Percentiles rank a stretch among this genome's conserved stretches.
These are phyloP conservation scores for Diacarnus erythraeanus DNA, from an alignment of 37 sponge, comb jelly and placozoan genomes.

Conservation along the genomic window DNA sequence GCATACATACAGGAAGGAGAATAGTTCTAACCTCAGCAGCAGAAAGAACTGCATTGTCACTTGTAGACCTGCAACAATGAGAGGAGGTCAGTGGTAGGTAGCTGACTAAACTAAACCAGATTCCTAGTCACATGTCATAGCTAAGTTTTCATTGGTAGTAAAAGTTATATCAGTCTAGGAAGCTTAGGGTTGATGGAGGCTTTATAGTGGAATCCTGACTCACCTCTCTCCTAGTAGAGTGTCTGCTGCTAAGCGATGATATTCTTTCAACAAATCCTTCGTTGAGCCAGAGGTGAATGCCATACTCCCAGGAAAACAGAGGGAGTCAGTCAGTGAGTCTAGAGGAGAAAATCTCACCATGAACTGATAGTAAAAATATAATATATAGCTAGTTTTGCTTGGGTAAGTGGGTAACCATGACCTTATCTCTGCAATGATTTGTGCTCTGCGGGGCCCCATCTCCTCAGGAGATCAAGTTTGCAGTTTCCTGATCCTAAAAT, in stretches of 20 bases:
- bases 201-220: too few species aligned
- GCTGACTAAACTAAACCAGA: too few species aligned
- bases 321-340: too few species aligned
- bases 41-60: neutral
- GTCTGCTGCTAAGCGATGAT: conserved; percentile 62
- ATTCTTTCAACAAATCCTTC: conserved; percentile 46
- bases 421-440: too few species aligned
- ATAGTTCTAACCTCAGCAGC: conserved; percentile 4
- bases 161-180: neutral
- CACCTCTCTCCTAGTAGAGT: conserved; percentile 42
- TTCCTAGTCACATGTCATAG: neutral
- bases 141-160: neutral
- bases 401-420: too few species aligned
- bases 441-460: too few species aligned
- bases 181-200: neutral
- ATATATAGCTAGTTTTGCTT: too few species aligned
- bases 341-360: too few species aligned
- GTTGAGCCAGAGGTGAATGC: neutral
- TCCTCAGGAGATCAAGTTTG: too few species aligned
- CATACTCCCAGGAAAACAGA: too few species aligned
- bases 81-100: neutral
- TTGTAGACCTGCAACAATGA: neutral
- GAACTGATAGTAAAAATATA: too few species aligned
- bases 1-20: neutral
- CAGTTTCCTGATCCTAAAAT: too few species aligned